Evolutionary conservation across 2,888 invertebrate genomes (phyloP), one percentile per base, ranked within the genome.

Genomic region (Parnassius glacialis): DNA sequence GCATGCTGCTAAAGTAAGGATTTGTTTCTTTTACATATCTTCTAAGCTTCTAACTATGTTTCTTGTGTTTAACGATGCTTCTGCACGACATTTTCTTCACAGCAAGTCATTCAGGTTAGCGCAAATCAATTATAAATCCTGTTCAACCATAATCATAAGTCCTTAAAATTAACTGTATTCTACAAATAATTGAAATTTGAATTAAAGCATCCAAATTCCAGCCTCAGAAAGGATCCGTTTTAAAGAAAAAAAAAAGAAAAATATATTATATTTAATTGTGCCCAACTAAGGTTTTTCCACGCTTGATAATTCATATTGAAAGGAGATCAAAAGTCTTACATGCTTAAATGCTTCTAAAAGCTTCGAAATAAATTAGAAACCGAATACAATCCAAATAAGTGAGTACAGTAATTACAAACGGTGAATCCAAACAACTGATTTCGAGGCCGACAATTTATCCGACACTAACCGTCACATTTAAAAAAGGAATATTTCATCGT

Each of bases 361-460:
- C 70, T 67, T 66, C 65, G 54, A 64, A 68, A 69, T 62, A 65
- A 52, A 52, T 25, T 53, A 20, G 20, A 48, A 16, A 59, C 55
- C 55, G 12, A 52, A 65, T 57, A 57, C 65, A 64, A 67, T 64
- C 64, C 66, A 73, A 73, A 73, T 67, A 71, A 67, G 67, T 72
- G 74, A 61, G 64, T 64, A 59, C 66, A 68, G 82, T 87, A 87
- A 90, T 90, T 89, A 89, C 82, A 74, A 75, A 78, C 78, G 70
- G 83, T 87, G 87, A 84, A 86, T 87, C 75, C 78, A 85, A 84
- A 89, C 85, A 90, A 89, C 82, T 73, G 79, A 83, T 81, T 63
- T 80, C 73, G 83, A 84, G 83, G 83, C 85, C 87, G 81, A 89
- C 83, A 80, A 87, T 89, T 88, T 85, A 88, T 84, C 87, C 83